phyloP scores from a whole-genome alignment of 2,888 invertebrate genomes.

The Dinocampus coccinellae region DNA sequence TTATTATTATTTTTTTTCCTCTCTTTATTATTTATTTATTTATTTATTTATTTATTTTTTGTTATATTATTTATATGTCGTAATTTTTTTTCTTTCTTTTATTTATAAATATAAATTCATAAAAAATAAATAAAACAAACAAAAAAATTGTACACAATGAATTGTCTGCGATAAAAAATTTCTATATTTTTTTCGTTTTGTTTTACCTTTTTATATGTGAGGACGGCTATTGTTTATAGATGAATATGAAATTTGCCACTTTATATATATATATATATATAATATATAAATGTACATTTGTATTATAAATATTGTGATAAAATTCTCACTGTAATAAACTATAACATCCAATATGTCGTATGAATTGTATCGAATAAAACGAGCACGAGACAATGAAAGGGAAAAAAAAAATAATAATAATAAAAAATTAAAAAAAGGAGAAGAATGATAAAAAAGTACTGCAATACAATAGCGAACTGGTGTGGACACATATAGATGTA shows the following conservation, averaged over 20 bases:
- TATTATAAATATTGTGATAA: not conserved
- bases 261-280: too few species aligned
- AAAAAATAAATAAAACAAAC: too few species aligned
- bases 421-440: not conserved
- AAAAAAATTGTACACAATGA: too few species aligned
- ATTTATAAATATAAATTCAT: too few species aligned
- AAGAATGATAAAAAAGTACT: not conserved
- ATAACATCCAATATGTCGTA: not conserved
- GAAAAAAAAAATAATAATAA: not conserved
- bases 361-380: not conserved
- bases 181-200: too few species aligned
- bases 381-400: not conserved
- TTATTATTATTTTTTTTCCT: not conserved
- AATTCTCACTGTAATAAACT: not conserved
- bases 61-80: too few species aligned
- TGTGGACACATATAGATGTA: not conserved
- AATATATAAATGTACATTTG: not conserved
- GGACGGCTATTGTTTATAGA: too few species aligned
- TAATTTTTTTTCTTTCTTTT: too few species aligned
- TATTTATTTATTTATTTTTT: not conserved
- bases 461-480: not conserved
- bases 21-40: conserved; percentile 2
- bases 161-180: too few species aligned
- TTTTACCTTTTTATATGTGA: too few species aligned
- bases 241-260: too few species aligned